These are phyloP conservation scores for Diarsia brunnea DNA, from an alignment of 2,888 invertebrate genomes.

Conservation along the genomic window DNA sequence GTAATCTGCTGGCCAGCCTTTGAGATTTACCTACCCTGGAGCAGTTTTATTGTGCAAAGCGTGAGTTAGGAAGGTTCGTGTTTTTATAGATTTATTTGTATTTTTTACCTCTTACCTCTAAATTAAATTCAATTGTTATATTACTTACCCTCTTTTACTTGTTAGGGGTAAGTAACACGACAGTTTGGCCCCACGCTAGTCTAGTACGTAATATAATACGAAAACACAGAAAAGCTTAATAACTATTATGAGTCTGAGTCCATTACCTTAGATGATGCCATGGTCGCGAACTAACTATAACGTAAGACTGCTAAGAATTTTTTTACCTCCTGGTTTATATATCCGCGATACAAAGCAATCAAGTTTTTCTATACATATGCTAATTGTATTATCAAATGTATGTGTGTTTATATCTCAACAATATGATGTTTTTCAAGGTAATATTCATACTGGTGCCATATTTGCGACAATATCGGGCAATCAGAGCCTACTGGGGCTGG, in stretches of 20 bases:
- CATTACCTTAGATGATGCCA: conserved; percentile 5
- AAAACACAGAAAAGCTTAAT: not conserved
- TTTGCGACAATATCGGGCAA: conserved; percentile 1
- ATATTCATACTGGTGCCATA: not conserved
- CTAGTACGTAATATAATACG: not conserved
- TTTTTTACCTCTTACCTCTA: too few species aligned
- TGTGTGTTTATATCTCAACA: conserved; percentile 5
- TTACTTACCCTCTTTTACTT: too few species aligned
- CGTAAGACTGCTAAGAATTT: not conserved
- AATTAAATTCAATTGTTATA: too few species aligned
- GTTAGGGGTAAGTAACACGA: too few species aligned
- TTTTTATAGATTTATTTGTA: too few species aligned
- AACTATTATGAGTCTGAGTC: not conserved
- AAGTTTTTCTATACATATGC: conserved; percentile 8
- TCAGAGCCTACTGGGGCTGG: conserved; percentile 3
- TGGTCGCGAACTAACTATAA: conserved; percentile 9
- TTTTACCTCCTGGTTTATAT: not conserved
- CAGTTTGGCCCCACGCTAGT: too few species aligned
- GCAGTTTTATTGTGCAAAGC: too few species aligned
- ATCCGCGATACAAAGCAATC: conserved; percentile 2
- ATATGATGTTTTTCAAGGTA: conserved; percentile 4
- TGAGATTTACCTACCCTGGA: too few species aligned
- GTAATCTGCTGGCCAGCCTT: too few species aligned
- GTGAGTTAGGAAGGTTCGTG: too few species aligned
- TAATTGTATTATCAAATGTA: conserved; percentile 14